Conservation (phyloP, 2,113 vertebrate genomes). For the Jacana jacana region DNA sequence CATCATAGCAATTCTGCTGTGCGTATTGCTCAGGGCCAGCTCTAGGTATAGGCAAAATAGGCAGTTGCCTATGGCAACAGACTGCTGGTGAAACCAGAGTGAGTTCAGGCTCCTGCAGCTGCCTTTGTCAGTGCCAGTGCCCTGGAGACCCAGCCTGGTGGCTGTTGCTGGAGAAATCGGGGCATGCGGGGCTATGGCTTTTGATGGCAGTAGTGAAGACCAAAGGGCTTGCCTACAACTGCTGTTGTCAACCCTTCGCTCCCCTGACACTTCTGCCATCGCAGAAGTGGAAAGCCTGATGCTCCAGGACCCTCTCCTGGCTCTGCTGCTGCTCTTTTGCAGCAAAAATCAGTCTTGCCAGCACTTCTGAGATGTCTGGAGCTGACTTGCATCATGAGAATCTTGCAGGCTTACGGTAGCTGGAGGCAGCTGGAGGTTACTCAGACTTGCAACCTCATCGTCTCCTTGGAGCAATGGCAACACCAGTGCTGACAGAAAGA, state of each 20-base stretch:
- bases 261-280: background rate
- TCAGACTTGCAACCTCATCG: background rate
- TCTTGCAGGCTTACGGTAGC: background rate
- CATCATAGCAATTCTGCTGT: conserved; percentile 36
- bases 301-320: background rate
- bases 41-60: conserved; percentile 65
- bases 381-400: background rate
- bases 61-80: conserved; percentile 61
- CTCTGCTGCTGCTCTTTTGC: background rate
- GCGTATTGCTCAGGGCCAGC: background rate
- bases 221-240: background rate
- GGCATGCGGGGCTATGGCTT: background rate
- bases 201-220: background rate
- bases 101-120: conserved; percentile 14
- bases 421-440: background rate
- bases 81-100: conserved; percentile 24
- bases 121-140: background rate
- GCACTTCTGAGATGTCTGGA: background rate
- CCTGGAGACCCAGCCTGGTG: background rate
- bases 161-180: background rate
- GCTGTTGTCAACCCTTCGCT: background rate
- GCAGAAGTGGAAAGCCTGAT: background rate
- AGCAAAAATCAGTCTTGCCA: background rate
- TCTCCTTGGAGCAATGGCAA: background rate
- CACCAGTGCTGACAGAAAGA: background rate